Conservation (phyloP, 2,113 vertebrate species). For the Merops nubicus region DNA sequence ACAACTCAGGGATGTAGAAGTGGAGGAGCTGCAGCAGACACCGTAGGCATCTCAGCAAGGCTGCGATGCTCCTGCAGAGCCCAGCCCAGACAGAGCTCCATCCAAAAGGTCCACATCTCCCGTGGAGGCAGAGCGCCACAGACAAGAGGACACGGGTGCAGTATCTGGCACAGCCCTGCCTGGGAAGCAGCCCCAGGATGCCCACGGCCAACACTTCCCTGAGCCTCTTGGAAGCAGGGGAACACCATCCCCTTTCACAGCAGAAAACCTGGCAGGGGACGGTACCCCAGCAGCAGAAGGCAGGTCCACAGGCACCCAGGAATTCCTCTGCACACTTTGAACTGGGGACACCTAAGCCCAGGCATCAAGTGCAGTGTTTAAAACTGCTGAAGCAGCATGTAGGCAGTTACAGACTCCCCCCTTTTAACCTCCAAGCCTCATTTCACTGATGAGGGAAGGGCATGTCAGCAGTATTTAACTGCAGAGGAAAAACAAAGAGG, state of each 20-base stretch:
- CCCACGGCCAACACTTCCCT: neutral
- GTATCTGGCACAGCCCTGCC: neutral
- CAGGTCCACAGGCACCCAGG: neutral
- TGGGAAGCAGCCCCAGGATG: neutral
- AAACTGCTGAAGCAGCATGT: neutral
- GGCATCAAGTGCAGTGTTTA: neutral
- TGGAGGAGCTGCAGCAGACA: neutral
- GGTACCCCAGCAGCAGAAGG: fast-evolving
- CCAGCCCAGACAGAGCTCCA: neutral
- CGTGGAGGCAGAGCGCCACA: fast-evolving
- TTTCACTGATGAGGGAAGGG: neutral
- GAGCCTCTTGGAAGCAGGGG: fast-evolving
- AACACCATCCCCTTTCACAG: neutral
- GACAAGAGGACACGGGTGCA: neutral
- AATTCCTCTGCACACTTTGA: neutral
- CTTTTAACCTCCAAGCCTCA: conserved; percentile 40
- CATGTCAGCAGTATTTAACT: neutral
- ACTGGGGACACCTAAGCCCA: neutral
- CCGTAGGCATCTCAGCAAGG: neutral
- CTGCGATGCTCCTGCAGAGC: neutral
- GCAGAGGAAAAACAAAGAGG: neutral
- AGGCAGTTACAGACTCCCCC: neutral
- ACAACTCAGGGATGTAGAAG: fast-evolving
- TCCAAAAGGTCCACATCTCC: neutral
- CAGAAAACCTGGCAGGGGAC: neutral